Base-by-base conservation (phyloP, 2,888 invertebrate species). In the Amiota communis region DNA sequence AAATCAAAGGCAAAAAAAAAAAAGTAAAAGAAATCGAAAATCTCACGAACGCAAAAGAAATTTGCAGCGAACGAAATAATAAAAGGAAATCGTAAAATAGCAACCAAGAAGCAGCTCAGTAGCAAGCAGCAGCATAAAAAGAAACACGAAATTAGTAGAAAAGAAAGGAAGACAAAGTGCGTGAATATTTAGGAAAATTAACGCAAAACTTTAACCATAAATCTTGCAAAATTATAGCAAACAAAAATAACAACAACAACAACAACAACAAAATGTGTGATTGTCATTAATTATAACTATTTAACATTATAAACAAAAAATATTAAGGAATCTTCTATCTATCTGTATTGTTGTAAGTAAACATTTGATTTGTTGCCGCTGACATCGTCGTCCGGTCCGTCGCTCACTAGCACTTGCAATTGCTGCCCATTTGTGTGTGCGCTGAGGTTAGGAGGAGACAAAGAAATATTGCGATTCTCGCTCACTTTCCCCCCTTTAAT, bases 131-230 rank as follows among this genome's bases (percentile, higher is more conserved):
- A 36, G 36, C 36, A 36, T 36, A 36, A 68, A 47, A 72, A 23
- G 74, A 81, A 81, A 79, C 81, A 79, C 78, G 81, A 81, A 81
- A 76, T 80, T n/a, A 12, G 15, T n/a, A 12, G 15, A 36, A 81
- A 79, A 81, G 80, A 76, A 80, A 78, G 81, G 80, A 77, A 79
- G 73, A 79, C 59, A 36, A 61, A 80, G 80, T 81, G 80, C 80
- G 80, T 80, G 82, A 80, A 81, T 78, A 82, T 79, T 81, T 81
- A 81, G 85, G 76, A 82, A 83, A 82, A 83, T 77, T 84, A 84
- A 83, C 81, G 80, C 80, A 80, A 71, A 77, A 71, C 73, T 78
- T n/a, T 75, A 59, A 20, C 53, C 59, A 74, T 36, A 36, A 36
- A 36, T 6, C 6, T 75, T 57, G 78, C 73, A 70, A 75, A 77